Percentiles rank a stretch among this genome's conserved stretches.
These are phyloP conservation scores for Lochmaea capreae DNA, from an alignment of 2,888 invertebrate genomes.

Conservation along the genomic window DNA sequence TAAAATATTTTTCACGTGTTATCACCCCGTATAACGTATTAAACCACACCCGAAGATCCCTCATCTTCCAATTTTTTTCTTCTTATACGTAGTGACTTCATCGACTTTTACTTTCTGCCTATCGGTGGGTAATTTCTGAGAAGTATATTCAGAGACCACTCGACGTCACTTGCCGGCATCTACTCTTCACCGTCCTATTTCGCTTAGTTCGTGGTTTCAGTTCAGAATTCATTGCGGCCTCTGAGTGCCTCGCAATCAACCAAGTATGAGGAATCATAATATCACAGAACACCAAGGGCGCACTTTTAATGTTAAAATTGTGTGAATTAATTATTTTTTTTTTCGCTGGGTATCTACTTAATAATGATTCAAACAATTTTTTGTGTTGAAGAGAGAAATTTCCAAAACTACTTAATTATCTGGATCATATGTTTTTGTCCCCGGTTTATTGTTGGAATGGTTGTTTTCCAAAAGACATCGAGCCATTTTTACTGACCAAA, in stretches of 20 bases:
- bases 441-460: too few relatives aligned
- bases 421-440: too few relatives aligned
- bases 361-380: too few relatives aligned
- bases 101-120: neutral
- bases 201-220: constrained; percentile 38
- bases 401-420: too few relatives aligned
- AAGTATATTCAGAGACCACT: constrained; percentile 62
- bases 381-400: too few relatives aligned
- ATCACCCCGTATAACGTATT: neutral
- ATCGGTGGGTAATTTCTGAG: constrained; percentile 20
- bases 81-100: neutral
- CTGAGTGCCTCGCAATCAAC: constrained; percentile 53
- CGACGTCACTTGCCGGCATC: constrained; percentile 64
- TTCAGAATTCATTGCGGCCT: constrained; percentile 58
- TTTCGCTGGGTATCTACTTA: too few relatives aligned
- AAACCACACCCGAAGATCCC: neutral
- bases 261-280: constrained; percentile 52
- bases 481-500: too few relatives aligned
- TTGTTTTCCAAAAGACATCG: too few relatives aligned
- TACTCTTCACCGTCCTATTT: constrained; percentile 40
- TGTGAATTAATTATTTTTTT: too few relatives aligned
- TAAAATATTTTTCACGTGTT: neutral
- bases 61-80: neutral
- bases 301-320: neutral
- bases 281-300: constrained; percentile 50